Conservation (phyloP, 1,140 invertebrate genomes). For the Drosophila subpulchrella region DNA sequence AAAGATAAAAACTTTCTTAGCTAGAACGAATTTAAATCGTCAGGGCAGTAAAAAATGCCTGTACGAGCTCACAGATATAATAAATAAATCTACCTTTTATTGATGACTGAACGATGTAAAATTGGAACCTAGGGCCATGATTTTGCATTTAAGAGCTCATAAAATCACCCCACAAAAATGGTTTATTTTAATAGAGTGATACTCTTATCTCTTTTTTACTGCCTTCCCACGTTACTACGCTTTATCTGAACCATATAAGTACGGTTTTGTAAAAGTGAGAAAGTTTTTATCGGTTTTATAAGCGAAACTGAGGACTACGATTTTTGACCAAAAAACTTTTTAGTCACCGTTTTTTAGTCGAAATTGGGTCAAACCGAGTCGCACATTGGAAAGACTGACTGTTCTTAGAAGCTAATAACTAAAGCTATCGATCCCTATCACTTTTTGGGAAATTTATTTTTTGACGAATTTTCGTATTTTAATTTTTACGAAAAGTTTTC, state of each 20-base stretch:
- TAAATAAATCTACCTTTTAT: neutral
- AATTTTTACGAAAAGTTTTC: too few species aligned
- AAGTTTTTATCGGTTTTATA: too few species aligned
- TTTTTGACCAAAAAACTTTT: too few species aligned
- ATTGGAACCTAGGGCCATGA: neutral
- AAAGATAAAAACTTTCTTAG: neutral
- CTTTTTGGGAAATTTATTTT: too few species aligned
- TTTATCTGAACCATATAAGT: too few species aligned
- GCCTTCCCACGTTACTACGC: neutral
- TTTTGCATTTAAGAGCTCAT: neutral
- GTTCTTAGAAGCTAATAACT: too few species aligned
- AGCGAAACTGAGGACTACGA: too few species aligned
- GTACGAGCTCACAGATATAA: neutral
- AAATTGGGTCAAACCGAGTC: too few species aligned
- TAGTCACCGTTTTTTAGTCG: too few species aligned
- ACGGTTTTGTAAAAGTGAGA: neutral
- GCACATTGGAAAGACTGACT: too few species aligned
- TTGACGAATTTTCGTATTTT: too few species aligned
- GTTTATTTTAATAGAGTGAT: constrained; percentile 1
- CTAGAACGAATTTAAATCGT: neutral
- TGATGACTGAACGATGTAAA: neutral
- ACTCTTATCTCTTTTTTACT: neutral
- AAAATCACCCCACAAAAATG: neutral
- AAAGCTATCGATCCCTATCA: too few species aligned
- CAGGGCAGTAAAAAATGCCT: neutral